These are phyloP conservation scores for Chamaetylas fuelleborni DNA, from an alignment of 2,113 vertebrate species.

Conservation along the genomic window DNA sequence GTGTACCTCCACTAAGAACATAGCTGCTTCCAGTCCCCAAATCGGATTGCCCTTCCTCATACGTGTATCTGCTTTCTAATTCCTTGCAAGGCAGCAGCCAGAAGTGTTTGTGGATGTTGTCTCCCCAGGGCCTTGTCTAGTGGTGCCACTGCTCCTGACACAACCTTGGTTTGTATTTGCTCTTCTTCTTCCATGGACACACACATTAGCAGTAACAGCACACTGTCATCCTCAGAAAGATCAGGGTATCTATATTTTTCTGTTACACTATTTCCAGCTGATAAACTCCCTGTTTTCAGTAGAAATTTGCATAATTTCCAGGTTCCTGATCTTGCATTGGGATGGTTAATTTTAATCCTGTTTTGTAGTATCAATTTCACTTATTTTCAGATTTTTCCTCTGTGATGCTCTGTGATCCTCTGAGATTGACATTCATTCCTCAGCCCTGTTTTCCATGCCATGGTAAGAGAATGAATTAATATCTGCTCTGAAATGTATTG, in stretches of 20 bases:
- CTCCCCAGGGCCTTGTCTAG: neutral
- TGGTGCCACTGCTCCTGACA: neutral
- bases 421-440: neutral
- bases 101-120: neutral
- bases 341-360: neutral
- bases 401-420: neutral
- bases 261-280: neutral
- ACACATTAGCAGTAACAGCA: neutral
- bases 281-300: neutral
- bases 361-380: neutral
- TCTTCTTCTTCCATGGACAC: neutral
- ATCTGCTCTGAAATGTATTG: neutral
- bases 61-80: neutral
- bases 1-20: neutral
- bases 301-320: neutral
- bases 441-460: neutral
- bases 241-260: neutral
- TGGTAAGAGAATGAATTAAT: neutral
- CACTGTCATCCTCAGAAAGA: neutral
- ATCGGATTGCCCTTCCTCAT: neutral
- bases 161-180: neutral
- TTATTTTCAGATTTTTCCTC: neutral
- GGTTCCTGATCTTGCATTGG: neutral
- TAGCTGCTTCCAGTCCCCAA: neutral
- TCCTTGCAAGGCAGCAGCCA: neutral